Evolutionary conservation across 64 coral and sea anemone genomes (phyloP).

Genomic region (Anthopleura sola): DNA sequence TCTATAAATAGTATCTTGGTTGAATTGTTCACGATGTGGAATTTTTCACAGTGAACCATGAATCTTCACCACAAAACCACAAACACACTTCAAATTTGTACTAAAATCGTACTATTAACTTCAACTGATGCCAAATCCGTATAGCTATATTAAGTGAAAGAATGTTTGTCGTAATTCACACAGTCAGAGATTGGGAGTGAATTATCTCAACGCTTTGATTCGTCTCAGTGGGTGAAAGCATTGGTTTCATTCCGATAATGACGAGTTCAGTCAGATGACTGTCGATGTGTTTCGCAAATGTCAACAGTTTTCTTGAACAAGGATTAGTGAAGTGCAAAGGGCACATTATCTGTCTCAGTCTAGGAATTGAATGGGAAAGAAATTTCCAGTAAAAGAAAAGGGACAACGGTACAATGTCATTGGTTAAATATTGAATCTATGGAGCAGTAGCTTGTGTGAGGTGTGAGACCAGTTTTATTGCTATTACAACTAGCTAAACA

Average conservation of each 20-base stretch:
- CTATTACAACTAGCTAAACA: too few species aligned
- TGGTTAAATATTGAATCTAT: too few species aligned
- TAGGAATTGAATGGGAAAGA: not conserved
- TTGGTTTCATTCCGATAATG: not conserved
- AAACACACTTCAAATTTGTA: too few species aligned
- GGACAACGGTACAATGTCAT: not conserved
- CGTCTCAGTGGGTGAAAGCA: not conserved
- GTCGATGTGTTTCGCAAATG: not conserved
- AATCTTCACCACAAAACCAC: too few species aligned
- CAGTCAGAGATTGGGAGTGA: not conserved
- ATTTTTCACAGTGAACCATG: too few species aligned
- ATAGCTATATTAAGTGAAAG: not conserved
- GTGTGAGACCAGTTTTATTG: too few species aligned
- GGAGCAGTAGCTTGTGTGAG: too few species aligned
- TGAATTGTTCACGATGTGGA: too few species aligned
- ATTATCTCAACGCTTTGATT: not conserved
- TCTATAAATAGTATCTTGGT: too few species aligned
- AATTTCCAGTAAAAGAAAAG: not conserved
- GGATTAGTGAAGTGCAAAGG: conserved; percentile 1
- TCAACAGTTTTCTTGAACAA: not conserved
- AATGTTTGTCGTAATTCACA: not conserved
- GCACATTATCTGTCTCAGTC: not conserved
- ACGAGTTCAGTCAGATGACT: not conserved
- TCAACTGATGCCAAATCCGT: too few species aligned
- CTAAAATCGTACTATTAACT: too few species aligned